These are phyloP conservation scores for Thunnus thynnus DNA, from an alignment of 2,113 vertebrate species.

Conservation along the genomic window DNA sequence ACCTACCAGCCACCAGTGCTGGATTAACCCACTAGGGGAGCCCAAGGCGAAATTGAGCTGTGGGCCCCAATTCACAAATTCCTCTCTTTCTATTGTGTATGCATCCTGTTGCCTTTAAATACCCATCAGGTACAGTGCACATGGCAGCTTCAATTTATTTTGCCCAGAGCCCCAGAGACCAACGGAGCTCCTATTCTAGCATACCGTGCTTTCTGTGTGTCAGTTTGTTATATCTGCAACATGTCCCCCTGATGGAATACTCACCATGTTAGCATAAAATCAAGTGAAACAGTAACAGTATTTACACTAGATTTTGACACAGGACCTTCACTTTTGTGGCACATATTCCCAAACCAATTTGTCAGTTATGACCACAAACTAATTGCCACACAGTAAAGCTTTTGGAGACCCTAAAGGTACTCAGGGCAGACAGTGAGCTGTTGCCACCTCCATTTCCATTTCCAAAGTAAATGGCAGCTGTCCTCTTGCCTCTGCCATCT, in stretches of 20 bases:
- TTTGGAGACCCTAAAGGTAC: too few species aligned
- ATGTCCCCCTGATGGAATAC: neutral
- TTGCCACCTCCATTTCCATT: too few species aligned
- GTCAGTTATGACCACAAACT: too few species aligned
- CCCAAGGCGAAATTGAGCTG: constrained; percentile 9
- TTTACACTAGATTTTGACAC: neutral
- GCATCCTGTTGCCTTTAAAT: constrained; percentile 1
- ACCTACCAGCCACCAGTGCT: constrained; percentile 8
- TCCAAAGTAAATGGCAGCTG: too few species aligned
- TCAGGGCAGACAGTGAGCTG: too few species aligned
- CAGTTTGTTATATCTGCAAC: constrained; percentile 7
- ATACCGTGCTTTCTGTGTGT: constrained; percentile 1
- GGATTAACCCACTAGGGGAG: neutral
- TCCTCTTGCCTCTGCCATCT: too few species aligned
- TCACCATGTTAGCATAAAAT: neutral
- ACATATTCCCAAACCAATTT: too few species aligned
- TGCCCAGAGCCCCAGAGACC: neutral
- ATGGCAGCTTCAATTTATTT: constrained; percentile 6
- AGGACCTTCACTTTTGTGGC: too few species aligned
- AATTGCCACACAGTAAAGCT: too few species aligned
- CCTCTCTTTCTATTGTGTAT: neutral
- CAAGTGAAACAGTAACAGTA: neutral
- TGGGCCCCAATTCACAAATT: neutral
- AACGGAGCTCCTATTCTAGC: neutral
- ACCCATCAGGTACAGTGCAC: neutral